These are phyloP conservation scores for Rhopalosiphum nymphaeae DNA, from an alignment of 2,888 invertebrate genomes.

Conservation along the genomic window DNA sequence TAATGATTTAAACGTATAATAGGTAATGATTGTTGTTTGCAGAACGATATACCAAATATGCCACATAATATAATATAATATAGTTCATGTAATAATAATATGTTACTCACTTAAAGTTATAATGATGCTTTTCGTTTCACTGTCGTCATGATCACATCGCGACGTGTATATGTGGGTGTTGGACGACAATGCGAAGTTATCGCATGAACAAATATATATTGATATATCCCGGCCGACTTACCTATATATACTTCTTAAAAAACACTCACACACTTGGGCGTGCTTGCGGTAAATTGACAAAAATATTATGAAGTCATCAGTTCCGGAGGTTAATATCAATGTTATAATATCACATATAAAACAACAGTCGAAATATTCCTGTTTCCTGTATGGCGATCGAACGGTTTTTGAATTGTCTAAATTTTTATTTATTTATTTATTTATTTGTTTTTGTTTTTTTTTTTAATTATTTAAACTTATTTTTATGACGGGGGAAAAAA, in stretches of 20 bases:
- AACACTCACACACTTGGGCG: neutral
- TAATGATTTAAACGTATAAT: neutral
- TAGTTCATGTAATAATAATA: too few relatives aligned
- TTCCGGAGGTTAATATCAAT: neutral
- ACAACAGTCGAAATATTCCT: neutral
- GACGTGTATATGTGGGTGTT: neutral
- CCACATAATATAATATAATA: neutral
- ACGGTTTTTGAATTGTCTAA: neutral
- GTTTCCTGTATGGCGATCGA: neutral
- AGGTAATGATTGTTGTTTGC: neutral
- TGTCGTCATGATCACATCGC: too few relatives aligned
- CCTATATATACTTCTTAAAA: neutral
- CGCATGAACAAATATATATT: neutral
- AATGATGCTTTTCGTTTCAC: constrained; percentile 53
- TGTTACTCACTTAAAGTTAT: constrained; percentile 55
- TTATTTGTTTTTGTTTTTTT: neutral
- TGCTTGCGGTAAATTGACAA: neutral
- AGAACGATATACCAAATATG: neutral
- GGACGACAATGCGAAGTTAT: neutral
- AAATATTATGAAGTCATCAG: neutral
- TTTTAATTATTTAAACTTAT: neutral
- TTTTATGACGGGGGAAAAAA: neutral
- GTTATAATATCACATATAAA: neutral
- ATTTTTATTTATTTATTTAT: neutral
- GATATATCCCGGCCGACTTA: neutral